Percentiles rank a stretch among this genome's conserved stretches.
Conservation (phyloP, 2,888 invertebrate genomes). For the Eristalis intricaria region DNA sequence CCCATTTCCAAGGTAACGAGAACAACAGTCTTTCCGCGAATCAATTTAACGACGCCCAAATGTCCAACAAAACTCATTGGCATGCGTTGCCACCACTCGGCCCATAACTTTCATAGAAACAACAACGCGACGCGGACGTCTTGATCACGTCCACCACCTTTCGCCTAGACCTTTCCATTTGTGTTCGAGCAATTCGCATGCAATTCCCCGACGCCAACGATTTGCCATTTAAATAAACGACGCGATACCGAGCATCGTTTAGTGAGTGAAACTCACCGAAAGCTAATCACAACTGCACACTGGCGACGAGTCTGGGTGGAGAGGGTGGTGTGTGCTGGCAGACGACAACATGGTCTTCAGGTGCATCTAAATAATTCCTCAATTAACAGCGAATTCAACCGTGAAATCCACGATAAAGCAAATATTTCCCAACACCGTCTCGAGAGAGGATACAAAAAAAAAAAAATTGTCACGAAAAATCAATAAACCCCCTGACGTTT, state of each 20-base stretch:
- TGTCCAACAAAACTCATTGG: not conserved
- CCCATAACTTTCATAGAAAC: slow-evolving; percentile 17
- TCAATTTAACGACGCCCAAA: not conserved
- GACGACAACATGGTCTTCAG: not conserved
- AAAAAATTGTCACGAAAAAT: slow-evolving; percentile 1
- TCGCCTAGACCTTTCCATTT: not conserved
- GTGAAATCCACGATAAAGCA: slow-evolving; percentile 26
- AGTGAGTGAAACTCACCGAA: not conserved
- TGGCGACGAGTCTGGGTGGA: not conserved
- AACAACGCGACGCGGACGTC: slow-evolving; percentile 18
- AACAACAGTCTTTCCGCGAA: too few species aligned
- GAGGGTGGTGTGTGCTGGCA: not conserved
- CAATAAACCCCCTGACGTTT: slow-evolving; percentile 16
- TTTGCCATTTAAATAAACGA: slow-evolving; percentile 33
- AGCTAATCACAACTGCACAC: not conserved
- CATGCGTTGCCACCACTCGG: not conserved
- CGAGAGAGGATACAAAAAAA: not conserved
- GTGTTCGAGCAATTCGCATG: not conserved
- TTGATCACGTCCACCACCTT: slow-evolving; percentile 34
- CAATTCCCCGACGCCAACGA: not conserved
- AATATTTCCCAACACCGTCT: slow-evolving; percentile 9
- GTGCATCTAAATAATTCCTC: slow-evolving; percentile 40
- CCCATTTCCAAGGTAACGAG: too few species aligned
- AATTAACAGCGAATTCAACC: slow-evolving; percentile 53
- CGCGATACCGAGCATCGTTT: slow-evolving; percentile 15